These are phyloP conservation scores for Epinotia ramella DNA, from an alignment of 2,888 invertebrate genomes.

Conservation along the genomic window DNA sequence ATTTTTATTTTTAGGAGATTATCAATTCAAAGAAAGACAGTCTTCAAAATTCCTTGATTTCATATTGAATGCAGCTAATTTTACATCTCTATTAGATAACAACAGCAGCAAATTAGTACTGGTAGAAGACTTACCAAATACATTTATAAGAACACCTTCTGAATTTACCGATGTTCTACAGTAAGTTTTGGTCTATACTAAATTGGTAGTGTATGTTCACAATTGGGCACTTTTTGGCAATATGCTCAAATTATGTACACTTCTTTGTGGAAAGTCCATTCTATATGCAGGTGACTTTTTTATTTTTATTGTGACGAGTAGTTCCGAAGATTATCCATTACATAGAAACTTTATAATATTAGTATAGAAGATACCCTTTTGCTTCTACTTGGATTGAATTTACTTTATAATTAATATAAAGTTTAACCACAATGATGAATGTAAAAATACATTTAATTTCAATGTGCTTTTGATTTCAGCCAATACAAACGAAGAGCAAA, in stretches of 20 bases:
- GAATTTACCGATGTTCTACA: slow-evolving; percentile 88
- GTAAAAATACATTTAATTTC: neutral
- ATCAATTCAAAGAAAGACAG: slow-evolving; percentile 85
- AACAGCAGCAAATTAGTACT: slow-evolving; percentile 86
- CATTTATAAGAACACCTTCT: slow-evolving; percentile 87
- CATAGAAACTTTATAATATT: too few relatives aligned
- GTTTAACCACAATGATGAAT: neutral
- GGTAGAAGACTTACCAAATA: slow-evolving; percentile 94
- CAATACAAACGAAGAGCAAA: slow-evolving; percentile 86
- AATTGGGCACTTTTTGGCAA: too few relatives aligned
- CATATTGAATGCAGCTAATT: slow-evolving; percentile 91
- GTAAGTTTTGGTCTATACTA: slow-evolving; percentile 75
- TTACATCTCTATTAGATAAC: slow-evolving; percentile 85
- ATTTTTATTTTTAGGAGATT: slow-evolving; percentile 68
- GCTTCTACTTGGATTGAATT: neutral
- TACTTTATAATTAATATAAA: neutral
- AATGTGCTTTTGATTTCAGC: slow-evolving; percentile 68
- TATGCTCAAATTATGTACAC: too few relatives aligned
- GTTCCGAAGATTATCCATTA: too few relatives aligned
- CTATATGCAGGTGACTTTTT: too few relatives aligned
- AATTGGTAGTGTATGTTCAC: neutral
- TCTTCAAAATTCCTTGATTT: slow-evolving; percentile 90
- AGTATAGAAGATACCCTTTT: neutral
- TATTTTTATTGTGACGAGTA: too few relatives aligned
- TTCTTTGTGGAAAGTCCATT: too few relatives aligned